Evolutionary conservation across 2,888 invertebrate species (phyloP).

Genomic region (Dexiosoma caninum): DNA sequence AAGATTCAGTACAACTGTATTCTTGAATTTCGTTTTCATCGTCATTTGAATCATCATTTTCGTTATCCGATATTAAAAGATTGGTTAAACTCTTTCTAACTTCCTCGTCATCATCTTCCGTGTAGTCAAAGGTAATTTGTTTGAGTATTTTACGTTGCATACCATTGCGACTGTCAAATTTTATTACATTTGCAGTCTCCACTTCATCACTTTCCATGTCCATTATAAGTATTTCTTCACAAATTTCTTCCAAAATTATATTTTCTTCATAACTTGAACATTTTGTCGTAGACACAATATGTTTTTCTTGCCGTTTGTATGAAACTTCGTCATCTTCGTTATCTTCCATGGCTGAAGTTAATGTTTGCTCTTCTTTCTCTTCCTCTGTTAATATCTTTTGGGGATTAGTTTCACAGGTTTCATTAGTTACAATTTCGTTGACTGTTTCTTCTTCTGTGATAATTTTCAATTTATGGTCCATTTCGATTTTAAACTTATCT

Average conservation of each 20-base stretch:
- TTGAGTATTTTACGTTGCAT: conserved; percentile 64
- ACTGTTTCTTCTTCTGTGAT: conserved; percentile 51
- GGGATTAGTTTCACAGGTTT: neutral
- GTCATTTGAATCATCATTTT: conserved; percentile 68
- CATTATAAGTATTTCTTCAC: conserved; percentile 74
- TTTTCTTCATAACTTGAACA: conserved; percentile 22
- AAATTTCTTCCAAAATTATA: conserved; percentile 72
- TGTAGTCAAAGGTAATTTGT: conserved; percentile 70
- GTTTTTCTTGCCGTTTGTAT: neutral
- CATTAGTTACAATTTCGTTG: conserved; percentile 28
- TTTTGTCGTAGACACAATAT: neutral
- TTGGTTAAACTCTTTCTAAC: conserved; percentile 72
- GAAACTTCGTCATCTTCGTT: neutral
- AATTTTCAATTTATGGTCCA: conserved; percentile 61
- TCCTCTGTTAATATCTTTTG: conserved; percentile 16
- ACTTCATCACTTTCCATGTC: conserved; percentile 65
- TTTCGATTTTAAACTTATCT: conserved; percentile 22
- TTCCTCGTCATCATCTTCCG: conserved; percentile 49
- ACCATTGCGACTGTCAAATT: conserved; percentile 33
- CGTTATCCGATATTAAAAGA: conserved; percentile 71
- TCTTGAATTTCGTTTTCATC: conserved; percentile 67
- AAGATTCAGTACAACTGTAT: conserved; percentile 47
- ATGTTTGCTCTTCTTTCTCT: conserved; percentile 9
- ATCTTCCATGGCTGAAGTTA: neutral
- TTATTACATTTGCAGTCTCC: neutral